Percentiles rank a stretch among this genome's conserved stretches.
These are phyloP conservation scores for Sciaenops ocellatus DNA, from an alignment of 2,797 vertebrate genomes.

Conservation along the genomic window DNA sequence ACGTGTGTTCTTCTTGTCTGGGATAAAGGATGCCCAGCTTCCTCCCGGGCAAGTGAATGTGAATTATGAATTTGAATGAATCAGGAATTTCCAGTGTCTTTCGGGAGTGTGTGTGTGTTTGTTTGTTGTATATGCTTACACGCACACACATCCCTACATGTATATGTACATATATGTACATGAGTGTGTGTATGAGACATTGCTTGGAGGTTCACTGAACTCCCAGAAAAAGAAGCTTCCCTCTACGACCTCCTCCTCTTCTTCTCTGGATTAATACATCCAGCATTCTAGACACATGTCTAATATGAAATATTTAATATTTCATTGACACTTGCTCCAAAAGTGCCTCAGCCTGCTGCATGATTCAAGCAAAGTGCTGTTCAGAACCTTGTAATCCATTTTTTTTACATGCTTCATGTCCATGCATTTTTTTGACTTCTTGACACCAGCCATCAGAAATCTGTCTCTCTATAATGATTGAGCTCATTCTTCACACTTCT, in stretches of 20 bases:
- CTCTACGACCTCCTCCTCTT: not conserved
- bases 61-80: slow-evolving; percentile 63
- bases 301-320: slow-evolving; percentile 36
- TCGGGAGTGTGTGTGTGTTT: slow-evolving; percentile 8
- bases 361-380: slow-evolving; percentile 23
- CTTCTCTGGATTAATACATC: not conserved
- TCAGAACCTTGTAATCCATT: not conserved
- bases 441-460: slow-evolving; percentile 1
- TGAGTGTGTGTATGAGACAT: not conserved
- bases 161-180: too few species aligned
- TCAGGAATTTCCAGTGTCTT: slow-evolving; percentile 45
- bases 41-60: slow-evolving; percentile 39
- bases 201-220: slow-evolving; percentile 21
- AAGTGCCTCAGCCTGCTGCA: slow-evolving; percentile 21
- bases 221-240: slow-evolving; percentile 10
- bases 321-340: slow-evolving; percentile 12
- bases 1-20: slow-evolving; percentile 35
- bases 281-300: slow-evolving; percentile 19
- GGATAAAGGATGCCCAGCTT: slow-evolving; percentile 50
- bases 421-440: not conserved
- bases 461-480: not conserved
- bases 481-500: not conserved
- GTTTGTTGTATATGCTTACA: not conserved
- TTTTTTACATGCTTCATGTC: not conserved
- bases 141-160: not conserved